phyloP scores from a whole-genome alignment of 2,797 vertebrate genomes.

The Coilia nasus region DNA sequence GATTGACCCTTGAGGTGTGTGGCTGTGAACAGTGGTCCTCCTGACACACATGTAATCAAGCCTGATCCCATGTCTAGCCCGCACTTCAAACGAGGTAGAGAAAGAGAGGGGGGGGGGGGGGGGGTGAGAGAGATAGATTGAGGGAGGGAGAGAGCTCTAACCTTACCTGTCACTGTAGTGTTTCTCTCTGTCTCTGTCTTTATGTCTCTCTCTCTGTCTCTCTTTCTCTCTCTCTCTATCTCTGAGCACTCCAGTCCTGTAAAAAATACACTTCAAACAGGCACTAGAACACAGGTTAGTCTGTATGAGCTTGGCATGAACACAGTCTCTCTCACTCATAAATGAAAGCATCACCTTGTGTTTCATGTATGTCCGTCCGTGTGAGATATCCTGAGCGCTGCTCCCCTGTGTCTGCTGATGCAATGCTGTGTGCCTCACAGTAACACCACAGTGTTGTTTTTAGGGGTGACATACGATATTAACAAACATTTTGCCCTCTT shows the following conservation, averaged over 20 bases:
- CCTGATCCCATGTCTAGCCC: neutral
- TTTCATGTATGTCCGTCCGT: neutral
- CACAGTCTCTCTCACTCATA: neutral
- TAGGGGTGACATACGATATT: neutral
- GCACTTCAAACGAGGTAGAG: neutral
- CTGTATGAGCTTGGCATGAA: neutral
- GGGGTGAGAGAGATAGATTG: neutral
- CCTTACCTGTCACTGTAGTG: neutral
- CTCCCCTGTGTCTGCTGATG: neutral
- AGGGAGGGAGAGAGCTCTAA: slow-evolving; percentile 24
- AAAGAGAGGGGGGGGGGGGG: neutral
- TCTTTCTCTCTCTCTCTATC: neutral
- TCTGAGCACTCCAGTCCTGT: neutral
- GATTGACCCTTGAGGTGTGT: slow-evolving; percentile 62
- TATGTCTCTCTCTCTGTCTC: too few species aligned
- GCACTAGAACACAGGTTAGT: neutral
- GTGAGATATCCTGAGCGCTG: neutral
- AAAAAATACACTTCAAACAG: slow-evolving; percentile 7
- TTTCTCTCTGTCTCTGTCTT: neutral
- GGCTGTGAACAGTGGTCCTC: slow-evolving; percentile 59
- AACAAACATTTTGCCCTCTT: neutral
- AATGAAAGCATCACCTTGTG: neutral
- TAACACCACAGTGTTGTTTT: neutral
- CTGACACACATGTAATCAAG: slow-evolving; percentile 33
- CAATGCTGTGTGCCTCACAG: neutral